Evolutionary conservation across 2,888 invertebrate genomes (phyloP).

Genomic region (Aromia moschata): DNA sequence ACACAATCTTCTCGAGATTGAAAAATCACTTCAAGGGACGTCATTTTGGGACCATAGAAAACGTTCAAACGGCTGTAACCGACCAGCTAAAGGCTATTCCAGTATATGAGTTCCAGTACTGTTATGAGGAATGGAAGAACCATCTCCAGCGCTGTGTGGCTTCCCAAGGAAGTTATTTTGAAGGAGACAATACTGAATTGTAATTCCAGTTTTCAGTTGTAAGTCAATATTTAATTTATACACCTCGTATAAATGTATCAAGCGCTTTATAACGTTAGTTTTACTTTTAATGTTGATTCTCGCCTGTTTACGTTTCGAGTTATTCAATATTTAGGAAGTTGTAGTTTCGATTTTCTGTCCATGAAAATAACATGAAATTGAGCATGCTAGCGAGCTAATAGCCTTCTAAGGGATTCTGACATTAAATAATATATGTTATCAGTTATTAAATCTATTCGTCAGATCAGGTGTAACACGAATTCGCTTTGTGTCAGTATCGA

Average conservation of each 20-base stretch:
- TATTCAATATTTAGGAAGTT: neutral
- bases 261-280: neutral
- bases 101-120: too few species aligned
- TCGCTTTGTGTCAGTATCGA: slow-evolving; percentile 7
- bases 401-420: neutral
- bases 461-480: slow-evolving; percentile 12
- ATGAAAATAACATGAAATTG: neutral
- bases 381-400: slow-evolving; percentile 1
- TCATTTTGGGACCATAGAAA: too few species aligned
- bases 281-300: neutral
- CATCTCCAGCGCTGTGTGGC: too few species aligned
- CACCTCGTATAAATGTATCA: neutral
- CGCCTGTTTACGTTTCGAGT: neutral
- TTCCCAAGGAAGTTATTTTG: neutral
- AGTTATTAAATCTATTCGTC: slow-evolving; percentile 8
- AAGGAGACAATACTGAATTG: neutral
- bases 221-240: neutral
- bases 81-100: too few species aligned
- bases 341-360: slow-evolving; percentile 3
- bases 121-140: too few species aligned
- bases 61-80: too few species aligned
- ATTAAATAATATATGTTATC: slow-evolving; percentile 8
- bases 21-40: too few species aligned
- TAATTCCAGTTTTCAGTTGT: neutral
- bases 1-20: neutral